Evolutionary conservation across 2,888 invertebrate genomes (phyloP), one percentile per base, ranked within the genome.

Genomic region (Papilio gigon): DNA sequence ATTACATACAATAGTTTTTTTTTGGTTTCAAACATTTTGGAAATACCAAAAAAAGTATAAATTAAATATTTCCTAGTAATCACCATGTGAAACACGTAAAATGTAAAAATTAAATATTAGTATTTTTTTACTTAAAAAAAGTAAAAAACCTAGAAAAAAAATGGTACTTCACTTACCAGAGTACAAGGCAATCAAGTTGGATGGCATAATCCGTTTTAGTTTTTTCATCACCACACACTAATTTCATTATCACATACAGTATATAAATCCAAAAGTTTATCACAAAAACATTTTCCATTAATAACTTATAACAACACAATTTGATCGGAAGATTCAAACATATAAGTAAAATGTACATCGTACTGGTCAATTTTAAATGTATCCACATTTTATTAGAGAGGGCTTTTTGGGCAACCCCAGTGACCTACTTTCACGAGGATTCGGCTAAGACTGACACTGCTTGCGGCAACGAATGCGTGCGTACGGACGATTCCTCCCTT

Each of bases 381-480:
- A 59, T 14, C 17, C 2, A n/a, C 58, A 17, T 35, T 35, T 37
- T 33, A 17, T 58, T 59, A 22, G n/a, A n/a, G 5, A 33, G 14
- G 35, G 11, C 14, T 17, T 14, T 30, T 56, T 56, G 1, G 53
- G 53, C 53, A 56, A 17, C 17, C 53, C 53, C 30, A 9, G 9
- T 64, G 64, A 64, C 64, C 64, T 64, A 64, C 37, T 56, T 64
- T 64, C n/a, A 20, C 64, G 64, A 53, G 37, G 8, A 17, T 11
- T 27, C 27, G 53, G 27, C 9, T 20, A 27, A 64, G 64, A 64
- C 64, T 64, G 64, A 22, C 25, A 42, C 9, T 25, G 25, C 53
- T n/a, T 27, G 17, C 4, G 12, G 40, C 64, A 40, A 40, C 14
- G n/a, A 37, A 5, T 64, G 64, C 64, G 53, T 53, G 53, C 53